These are phyloP conservation scores for Odontocerum albicorne DNA, from an alignment of 2,888 invertebrate genomes.

Conservation along the genomic window DNA sequence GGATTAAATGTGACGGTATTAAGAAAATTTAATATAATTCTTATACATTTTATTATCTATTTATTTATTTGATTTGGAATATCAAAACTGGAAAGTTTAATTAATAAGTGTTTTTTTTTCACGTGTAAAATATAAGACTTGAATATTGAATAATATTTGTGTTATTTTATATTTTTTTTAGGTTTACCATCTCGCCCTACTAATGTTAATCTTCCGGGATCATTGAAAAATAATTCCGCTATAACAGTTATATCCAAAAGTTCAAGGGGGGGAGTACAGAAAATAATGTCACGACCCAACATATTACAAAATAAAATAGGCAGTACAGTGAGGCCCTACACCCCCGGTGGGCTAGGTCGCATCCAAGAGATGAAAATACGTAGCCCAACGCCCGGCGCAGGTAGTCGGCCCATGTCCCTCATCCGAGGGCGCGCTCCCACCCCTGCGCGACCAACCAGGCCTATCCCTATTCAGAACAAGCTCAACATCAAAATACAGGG, in stretches of 20 bases:
- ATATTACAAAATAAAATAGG: constrained; percentile 46
- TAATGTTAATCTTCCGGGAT: constrained; percentile 51
- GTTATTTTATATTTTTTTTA: constrained; percentile 35
- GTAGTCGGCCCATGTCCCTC: constrained; percentile 48
- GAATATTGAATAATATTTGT: background rate
- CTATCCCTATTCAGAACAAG: constrained; percentile 32
- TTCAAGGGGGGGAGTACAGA: constrained; percentile 47
- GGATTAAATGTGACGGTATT: too few relatives aligned
- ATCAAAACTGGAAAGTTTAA: too few relatives aligned
- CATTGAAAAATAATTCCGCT: constrained; percentile 62
- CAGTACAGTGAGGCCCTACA: constrained; percentile 42
- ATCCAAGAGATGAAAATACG: constrained; percentile 30
- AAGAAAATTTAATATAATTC: too few relatives aligned
- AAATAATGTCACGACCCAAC: constrained; percentile 48
- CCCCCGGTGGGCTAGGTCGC: constrained; percentile 41
- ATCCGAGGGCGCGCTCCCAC: constrained; percentile 47
- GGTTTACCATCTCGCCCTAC: constrained; percentile 50
- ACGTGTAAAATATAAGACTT: too few relatives aligned
- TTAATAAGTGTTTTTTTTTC: too few relatives aligned
- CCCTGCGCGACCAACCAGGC: constrained; percentile 34
- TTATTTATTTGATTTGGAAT: too few relatives aligned
- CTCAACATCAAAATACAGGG: constrained; percentile 33
- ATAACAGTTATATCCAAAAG: constrained; percentile 61
- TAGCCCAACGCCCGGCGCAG: constrained; percentile 38
- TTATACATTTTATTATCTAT: too few relatives aligned